These are phyloP conservation scores for Isoperla grammatica DNA, from an alignment of 2,888 invertebrate genomes.

Conservation along the genomic window DNA sequence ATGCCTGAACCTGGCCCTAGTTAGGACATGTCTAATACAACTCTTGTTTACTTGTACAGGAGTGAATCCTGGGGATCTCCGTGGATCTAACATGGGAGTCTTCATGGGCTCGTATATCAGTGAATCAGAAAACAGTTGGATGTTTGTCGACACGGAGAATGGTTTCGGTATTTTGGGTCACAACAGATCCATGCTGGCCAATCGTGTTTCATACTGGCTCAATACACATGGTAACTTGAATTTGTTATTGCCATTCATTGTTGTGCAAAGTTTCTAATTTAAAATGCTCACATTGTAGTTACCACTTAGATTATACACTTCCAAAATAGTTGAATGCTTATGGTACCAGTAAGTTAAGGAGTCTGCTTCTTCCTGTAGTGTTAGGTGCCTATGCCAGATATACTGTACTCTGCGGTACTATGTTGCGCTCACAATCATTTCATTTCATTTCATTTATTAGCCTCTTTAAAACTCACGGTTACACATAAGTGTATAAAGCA, in stretches of 20 bases:
- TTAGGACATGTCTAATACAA: no score
- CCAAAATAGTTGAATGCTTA: conserved; percentile 46
- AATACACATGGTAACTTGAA: conserved; percentile 51
- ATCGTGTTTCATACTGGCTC: conserved; percentile 55
- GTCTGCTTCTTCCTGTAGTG: conserved; percentile 46
- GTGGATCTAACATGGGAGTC: conserved; percentile 44
- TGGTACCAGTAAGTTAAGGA: conserved; percentile 48
- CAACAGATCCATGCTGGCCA: conserved; percentile 55
- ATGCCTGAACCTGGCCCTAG: no score
- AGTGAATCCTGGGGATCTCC: conserved; percentile 43
- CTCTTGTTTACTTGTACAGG: conserved; percentile 36
- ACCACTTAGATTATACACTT: no score
- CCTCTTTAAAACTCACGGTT: no score
- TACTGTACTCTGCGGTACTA: no score
- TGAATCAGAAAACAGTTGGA: conserved; percentile 41
- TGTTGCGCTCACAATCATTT: no score
- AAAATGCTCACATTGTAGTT: background rate
- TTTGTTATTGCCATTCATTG: no score
- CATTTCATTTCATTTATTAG: no score
- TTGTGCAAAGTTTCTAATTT: background rate
- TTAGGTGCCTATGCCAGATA: no score
- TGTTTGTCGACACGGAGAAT: conserved; percentile 48
- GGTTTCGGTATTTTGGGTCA: conserved; percentile 65
- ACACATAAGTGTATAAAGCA: no score
- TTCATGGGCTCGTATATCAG: conserved; percentile 45